phyloP scores from a whole-genome alignment of 2,113 vertebrate genomes.

The Onychostoma macrolepis region DNA sequence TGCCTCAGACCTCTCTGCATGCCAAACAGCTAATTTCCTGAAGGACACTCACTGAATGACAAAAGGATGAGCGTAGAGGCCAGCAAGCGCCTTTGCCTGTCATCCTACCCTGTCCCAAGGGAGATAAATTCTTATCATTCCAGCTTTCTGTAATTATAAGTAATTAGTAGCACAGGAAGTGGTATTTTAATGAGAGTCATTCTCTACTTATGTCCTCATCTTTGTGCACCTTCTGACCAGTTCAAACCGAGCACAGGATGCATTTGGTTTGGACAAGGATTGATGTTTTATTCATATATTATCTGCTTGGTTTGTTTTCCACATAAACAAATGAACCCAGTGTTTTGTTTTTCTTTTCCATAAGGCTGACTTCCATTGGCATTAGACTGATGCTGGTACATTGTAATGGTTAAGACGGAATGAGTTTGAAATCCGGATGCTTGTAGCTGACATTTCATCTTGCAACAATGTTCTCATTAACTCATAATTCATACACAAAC shows the following conservation, averaged over 20 bases:
- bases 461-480: slow-evolving; percentile 25
- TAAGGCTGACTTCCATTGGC: background rate
- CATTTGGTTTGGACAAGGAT: background rate
- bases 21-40: slow-evolving; percentile 69
- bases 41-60: slow-evolving; percentile 64
- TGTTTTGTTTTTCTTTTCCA: slow-evolving; percentile 1
- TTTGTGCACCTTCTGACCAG: background rate
- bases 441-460: slow-evolving; percentile 29
- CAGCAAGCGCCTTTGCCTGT: slow-evolving; percentile 43
- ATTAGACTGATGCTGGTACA: background rate
- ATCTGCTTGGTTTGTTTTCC: background rate
- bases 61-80: slow-evolving; percentile 64
- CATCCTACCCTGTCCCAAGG: slow-evolving; percentile 33
- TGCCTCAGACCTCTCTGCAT: slow-evolving; percentile 59
- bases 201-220: background rate
- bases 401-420: background rate
- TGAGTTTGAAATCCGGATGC: background rate
- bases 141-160: slow-evolving; percentile 63
- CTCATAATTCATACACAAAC: slow-evolving; percentile 20
- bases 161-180: slow-evolving; percentile 60
- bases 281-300: background rate
- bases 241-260: background rate
- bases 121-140: slow-evolving; percentile 54
- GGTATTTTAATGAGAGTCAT: slow-evolving; percentile 42
- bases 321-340: background rate